Percentiles rank a stretch among this genome's conserved stretches.
phyloP scores from a whole-genome alignment of 2,113 vertebrate species.

The Pelusios castaneus region DNA sequence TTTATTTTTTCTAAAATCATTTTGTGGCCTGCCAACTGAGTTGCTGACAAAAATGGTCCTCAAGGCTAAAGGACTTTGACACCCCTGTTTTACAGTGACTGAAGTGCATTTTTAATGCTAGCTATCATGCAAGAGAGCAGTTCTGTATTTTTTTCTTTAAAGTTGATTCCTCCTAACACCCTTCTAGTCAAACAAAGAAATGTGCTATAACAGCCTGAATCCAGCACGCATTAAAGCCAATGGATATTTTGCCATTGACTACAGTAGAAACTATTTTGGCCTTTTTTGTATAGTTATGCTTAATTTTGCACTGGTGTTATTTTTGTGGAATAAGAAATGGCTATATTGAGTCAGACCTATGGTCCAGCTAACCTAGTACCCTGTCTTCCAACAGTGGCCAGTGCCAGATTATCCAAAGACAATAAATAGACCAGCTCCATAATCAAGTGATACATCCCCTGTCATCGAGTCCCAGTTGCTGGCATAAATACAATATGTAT shows the following conservation, averaged over 20 bases:
- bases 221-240: background rate
- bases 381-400: background rate
- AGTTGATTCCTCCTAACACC: background rate
- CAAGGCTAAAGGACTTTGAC: too few relatives aligned
- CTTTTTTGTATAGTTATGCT: background rate
- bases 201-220: background rate
- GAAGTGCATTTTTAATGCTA: background rate
- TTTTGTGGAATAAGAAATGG: background rate
- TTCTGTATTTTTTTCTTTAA: background rate
- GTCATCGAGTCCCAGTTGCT: background rate
- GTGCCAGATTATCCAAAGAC: background rate
- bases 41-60: too few relatives aligned
- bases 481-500: background rate
- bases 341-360: background rate
- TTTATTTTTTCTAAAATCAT: too few relatives aligned
- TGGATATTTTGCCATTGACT: background rate
- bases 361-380: background rate
- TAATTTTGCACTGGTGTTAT: background rate
- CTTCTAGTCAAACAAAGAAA: background rate
- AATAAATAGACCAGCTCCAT: background rate
- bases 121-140: background rate
- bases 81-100: background rate
- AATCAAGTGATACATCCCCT: background rate
- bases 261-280: background rate
- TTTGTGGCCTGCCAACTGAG: too few relatives aligned